These are phyloP conservation scores for Acrobasis consociella DNA, from an alignment of 2,888 invertebrate genomes.

Conservation along the genomic window DNA sequence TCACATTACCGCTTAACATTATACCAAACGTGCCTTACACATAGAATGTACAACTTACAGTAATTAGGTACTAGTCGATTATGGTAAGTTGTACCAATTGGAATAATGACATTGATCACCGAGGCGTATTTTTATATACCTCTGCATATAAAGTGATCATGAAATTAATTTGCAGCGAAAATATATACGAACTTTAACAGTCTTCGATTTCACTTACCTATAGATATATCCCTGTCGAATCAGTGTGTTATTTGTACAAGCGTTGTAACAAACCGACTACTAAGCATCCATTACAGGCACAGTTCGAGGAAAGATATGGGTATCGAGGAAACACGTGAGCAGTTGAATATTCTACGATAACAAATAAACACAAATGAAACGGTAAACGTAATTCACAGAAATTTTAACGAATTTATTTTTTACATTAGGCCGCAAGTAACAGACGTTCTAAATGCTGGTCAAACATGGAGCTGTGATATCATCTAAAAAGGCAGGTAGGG, in stretches of 20 bases:
- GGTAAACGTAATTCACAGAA: slow-evolving; percentile 8
- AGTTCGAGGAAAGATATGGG: slow-evolving; percentile 49
- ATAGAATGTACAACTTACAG: slow-evolving; percentile 58
- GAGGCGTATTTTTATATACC: slow-evolving; percentile 51
- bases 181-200: slow-evolving; percentile 78
- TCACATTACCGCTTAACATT: slow-evolving; percentile 41
- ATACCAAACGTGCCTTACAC: slow-evolving; percentile 47
- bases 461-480: not conserved
- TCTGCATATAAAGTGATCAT: slow-evolving; percentile 48
- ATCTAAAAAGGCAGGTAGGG: too few relatives aligned
- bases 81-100: slow-evolving; percentile 71
- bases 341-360: not conserved
- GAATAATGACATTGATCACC: slow-evolving; percentile 67
- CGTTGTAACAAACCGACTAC: slow-evolving; percentile 63
- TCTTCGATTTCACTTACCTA: slow-evolving; percentile 79
- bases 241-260: slow-evolving; percentile 78
- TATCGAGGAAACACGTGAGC: slow-evolving; percentile 25
- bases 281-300: slow-evolving; percentile 59
- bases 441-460: slow-evolving; percentile 16
- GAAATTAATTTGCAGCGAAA: slow-evolving; percentile 60
- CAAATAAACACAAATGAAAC: slow-evolving; percentile 6
- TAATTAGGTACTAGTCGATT: slow-evolving; percentile 74
- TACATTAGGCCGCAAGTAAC: slow-evolving; percentile 33
- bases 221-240: slow-evolving; percentile 77
- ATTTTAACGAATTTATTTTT: slow-evolving; percentile 31